Conservation (phyloP, 2,113 vertebrate species). For the Malurus cyaneus region DNA sequence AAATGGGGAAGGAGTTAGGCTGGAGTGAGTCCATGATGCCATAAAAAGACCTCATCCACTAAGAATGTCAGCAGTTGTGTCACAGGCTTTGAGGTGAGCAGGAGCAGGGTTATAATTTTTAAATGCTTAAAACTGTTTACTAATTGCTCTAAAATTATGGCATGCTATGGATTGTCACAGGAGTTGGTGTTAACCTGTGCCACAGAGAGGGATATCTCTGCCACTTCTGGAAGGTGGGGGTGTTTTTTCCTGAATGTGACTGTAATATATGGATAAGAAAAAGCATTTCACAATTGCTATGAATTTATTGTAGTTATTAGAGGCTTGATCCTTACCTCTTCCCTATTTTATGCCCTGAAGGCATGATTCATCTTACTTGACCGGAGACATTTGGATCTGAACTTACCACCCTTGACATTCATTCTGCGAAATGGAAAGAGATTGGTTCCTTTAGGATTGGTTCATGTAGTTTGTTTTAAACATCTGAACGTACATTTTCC, state of each 20-base stretch:
- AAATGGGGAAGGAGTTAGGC: background rate
- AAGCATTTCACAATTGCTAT: background rate
- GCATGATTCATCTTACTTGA: background rate
- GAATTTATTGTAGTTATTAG: background rate
- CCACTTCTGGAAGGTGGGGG: background rate
- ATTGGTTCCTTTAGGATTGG: background rate
- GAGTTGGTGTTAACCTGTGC: background rate
- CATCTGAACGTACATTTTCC: background rate
- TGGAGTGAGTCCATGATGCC: background rate
- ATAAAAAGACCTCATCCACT: background rate
- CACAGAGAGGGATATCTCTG: background rate
- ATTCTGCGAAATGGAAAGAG: background rate
- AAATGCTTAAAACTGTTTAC: background rate
- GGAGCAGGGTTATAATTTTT: background rate
- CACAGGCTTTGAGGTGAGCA: background rate
- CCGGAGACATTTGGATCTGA: background rate
- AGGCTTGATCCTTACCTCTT: background rate
- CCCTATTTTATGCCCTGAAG: background rate
- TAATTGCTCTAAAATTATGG: background rate
- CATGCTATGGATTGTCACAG: background rate
- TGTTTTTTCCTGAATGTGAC: background rate
- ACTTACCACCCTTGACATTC: background rate
- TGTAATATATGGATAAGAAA: background rate
- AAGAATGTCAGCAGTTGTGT: background rate
- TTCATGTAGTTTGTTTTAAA: background rate